Percentiles rank a stretch among this genome's conserved stretches.
Evolutionary conservation across 2,113 vertebrate genomes (phyloP).

Genomic region (human): GRCh38 chr3:127117001-127117500

Average conservation of each 20-base stretch:
- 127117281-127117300: neutral
- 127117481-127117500: neutral
- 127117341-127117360: neutral
- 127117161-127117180: neutral
- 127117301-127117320: neutral
- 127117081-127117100: neutral
- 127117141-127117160: neutral
- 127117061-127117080: neutral
- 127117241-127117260: neutral
- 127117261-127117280: neutral
- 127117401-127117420: neutral
- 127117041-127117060: neutral
- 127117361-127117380: neutral
- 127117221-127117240: neutral
- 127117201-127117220: accelerated
- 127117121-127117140: neutral
- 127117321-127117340: neutral
- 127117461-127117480: neutral
- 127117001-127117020: neutral
- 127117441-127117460: neutral
- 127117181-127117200: neutral
- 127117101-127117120: neutral
- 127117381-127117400: neutral
- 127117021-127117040: neutral
- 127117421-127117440: neutral